phyloP scores from a whole-genome alignment of 2,797 vertebrate genomes.

The Sebastes ruberrimus region DNA sequence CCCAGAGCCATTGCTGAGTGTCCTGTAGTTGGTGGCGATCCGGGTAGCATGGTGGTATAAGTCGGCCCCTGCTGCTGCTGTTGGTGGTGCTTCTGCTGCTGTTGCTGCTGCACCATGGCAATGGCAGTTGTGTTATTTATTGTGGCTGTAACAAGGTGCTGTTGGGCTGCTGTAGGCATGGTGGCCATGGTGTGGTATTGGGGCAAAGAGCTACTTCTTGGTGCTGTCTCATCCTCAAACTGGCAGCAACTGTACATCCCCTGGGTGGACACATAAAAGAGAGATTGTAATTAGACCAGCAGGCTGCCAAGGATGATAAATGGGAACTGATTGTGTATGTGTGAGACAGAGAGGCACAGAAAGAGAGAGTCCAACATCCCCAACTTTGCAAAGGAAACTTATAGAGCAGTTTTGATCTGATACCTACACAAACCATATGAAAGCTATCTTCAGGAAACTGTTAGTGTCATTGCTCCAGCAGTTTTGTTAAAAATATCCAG shows the following conservation, averaged over 20 bases:
- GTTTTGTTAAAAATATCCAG: not conserved
- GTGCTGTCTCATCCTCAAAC: conserved; percentile 86
- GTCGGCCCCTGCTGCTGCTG: conserved; percentile 83
- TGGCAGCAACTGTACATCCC: conserved; percentile 97
- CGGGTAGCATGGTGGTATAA: conserved; percentile 82
- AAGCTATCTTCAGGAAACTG: not conserved
- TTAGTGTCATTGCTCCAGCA: not conserved
- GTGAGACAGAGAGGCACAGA: conserved; percentile 1
- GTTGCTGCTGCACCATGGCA: conserved; percentile 79
- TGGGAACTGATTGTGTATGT: not conserved
- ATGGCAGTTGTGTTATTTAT: conserved; percentile 81
- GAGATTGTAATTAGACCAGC: conserved; percentile 50
- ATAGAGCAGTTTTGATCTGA: conserved; percentile 1
- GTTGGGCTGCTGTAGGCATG: conserved; percentile 76
- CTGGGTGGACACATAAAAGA: conserved; percentile 72
- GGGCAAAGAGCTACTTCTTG: conserved; percentile 76
- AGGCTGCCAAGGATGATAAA: conserved; percentile 22
- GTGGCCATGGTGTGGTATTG: conserved; percentile 80
- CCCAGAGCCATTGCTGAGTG: conserved; percentile 84
- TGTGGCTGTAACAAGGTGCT: conserved; percentile 80
- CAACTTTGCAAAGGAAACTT: conserved; percentile 1
- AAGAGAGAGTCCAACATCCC: not conserved
- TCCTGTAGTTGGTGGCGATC: conserved; percentile 73
- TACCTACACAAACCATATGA: not conserved
- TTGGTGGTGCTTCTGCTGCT: conserved; percentile 78